Conservation (phyloP, 2,113 vertebrate species). For the Fulica atra region DNA sequence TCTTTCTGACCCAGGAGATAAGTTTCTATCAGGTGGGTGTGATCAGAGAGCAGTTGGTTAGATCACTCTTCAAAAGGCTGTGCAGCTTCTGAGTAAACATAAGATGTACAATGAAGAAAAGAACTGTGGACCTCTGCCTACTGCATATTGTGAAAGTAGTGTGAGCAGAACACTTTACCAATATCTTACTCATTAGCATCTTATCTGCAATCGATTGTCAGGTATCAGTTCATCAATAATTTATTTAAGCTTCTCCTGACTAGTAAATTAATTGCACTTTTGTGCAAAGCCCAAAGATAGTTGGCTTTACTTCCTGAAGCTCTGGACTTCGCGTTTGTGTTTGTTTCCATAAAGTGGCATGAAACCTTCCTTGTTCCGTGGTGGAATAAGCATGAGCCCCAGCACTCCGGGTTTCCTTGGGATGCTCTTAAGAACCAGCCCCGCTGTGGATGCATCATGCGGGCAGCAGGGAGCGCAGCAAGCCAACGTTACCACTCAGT, state of each 20-base stretch:
- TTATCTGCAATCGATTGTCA: background rate
- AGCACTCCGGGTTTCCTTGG: background rate
- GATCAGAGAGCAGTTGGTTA: background rate
- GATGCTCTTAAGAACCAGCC: background rate
- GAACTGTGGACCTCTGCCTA: background rate
- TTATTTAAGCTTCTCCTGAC: background rate
- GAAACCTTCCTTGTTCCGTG: background rate
- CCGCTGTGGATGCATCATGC: background rate
- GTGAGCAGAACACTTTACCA: background rate
- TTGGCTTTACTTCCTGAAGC: background rate
- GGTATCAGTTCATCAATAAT: background rate
- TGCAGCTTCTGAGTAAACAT: background rate
- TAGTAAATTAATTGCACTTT: background rate
- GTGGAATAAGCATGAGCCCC: background rate
- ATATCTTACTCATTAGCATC: background rate
- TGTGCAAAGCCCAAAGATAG: background rate
- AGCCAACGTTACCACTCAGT: background rate
- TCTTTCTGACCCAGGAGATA: constrained; percentile 78
- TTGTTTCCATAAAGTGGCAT: background rate
- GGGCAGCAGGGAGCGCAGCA: constrained; percentile 56
- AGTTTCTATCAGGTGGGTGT: constrained; percentile 77
- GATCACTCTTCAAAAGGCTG: background rate
- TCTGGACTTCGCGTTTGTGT: background rate
- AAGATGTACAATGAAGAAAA: background rate
- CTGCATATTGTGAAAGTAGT: background rate